Evolutionary conservation across 2,888 invertebrate species (phyloP), one percentile per base, ranked within the genome.

Genomic region (Eupithecia insigniata): DNA sequence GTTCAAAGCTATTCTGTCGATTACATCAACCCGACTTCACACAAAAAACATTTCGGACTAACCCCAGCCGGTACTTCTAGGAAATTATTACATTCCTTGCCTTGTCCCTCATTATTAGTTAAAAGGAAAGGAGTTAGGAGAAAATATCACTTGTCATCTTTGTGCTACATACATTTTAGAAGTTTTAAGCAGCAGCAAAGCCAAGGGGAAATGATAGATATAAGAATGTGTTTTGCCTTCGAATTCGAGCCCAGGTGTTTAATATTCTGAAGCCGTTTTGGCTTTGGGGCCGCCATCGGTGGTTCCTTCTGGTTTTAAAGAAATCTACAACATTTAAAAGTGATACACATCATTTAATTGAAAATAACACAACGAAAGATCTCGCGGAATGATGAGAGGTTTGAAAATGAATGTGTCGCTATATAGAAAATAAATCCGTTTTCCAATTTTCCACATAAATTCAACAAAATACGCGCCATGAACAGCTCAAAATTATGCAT

Each of bases 221-320:
- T 26, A 12, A 26, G 14, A 62, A 62, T 34, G 78, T 77, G 68
- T 75, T 78, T 81, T 80, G 81, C 80, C 81, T 82, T 80, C 77
- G 80, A 83, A 82, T 81, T 14, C 81, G 82, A 78, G 85, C 82
- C 84, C 87, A 58, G 7, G 8, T 18, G 85, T 85, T 91, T 90
- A 88, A 86, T 87, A 92, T 91, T 90, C 92, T 80, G 81, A 77
- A 78, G 80, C 79, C 86, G 88, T 85, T 75, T 79, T 77, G 77
- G 88, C 86, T 74, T 79, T 77, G 77, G 83, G 81, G 81, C 80
- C 81, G 80, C 78, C 34, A 26, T 36, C 60, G 16, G 2, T 60
- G 28, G 60, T 1, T 51, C 46, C 22, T 30, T 30, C 18, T 60
- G 55, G 55, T 12, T 26, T 22, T 26, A n/a, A 55, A 22, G 22